These are phyloP conservation scores for Strigops habroptila DNA, from an alignment of 2,113 vertebrate genomes.

Conservation along the genomic window DNA sequence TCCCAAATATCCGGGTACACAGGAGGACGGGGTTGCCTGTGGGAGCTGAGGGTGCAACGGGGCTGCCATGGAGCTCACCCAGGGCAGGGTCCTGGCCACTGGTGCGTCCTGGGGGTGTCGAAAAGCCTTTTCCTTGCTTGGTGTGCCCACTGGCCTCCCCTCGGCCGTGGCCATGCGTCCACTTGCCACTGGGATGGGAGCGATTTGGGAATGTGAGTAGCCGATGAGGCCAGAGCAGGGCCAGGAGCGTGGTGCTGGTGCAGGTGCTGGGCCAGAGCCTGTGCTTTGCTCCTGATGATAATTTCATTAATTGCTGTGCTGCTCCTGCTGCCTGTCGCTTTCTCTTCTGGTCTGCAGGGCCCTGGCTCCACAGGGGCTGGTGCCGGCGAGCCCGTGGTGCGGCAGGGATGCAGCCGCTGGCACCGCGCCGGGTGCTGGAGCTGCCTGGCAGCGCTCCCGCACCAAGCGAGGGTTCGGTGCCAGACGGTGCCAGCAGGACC, in stretches of 20 bases:
- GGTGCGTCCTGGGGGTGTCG: rapidly evolving
- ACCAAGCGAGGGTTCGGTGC: rapidly evolving
- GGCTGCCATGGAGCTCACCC: background rate
- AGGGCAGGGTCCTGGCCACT: rapidly evolving
- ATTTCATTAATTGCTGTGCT: background rate
- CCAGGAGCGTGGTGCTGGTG: rapidly evolving
- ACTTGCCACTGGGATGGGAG: rapidly evolving
- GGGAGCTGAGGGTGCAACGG: background rate
- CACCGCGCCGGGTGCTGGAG: background rate
- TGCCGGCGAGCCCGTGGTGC: rapidly evolving
- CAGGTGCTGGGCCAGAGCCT: background rate
- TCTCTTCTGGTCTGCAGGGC: background rate
- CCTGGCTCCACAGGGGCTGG: rapidly evolving
- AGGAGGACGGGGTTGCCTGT: rapidly evolving
- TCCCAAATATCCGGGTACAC: background rate
- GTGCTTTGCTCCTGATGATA: background rate
- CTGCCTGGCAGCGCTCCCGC: rapidly evolving
- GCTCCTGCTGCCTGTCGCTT: rapidly evolving
- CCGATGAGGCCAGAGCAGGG: background rate
- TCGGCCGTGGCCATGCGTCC: rapidly evolving
- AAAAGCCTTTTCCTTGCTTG: rapidly evolving
- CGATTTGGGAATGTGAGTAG: rapidly evolving
- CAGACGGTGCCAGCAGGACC: rapidly evolving
- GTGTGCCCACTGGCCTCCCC: rapidly evolving
- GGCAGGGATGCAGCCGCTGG: rapidly evolving